Percentiles rank a stretch among this genome's conserved stretches.
Evolutionary conservation across 2,888 invertebrate species (phyloP).

Genomic region (Ethmia dodecea): DNA sequence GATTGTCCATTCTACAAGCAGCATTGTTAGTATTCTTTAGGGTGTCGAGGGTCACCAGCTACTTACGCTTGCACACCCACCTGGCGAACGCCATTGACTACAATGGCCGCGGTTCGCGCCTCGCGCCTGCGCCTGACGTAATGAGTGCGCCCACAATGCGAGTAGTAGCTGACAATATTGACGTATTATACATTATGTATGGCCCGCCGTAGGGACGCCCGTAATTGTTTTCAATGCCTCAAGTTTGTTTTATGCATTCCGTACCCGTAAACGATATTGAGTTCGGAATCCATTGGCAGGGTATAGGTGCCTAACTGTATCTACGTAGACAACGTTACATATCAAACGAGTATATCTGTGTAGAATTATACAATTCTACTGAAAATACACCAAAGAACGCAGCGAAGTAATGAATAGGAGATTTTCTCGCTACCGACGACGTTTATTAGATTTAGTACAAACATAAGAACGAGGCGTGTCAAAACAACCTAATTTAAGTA

Average conservation of each 20-base stretch:
- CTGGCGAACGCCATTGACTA: conserved; percentile 66
- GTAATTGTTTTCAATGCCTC: conserved; percentile 46
- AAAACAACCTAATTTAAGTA: conserved; percentile 78
- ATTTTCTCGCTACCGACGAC: conserved; percentile 56
- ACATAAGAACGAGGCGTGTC: conserved; percentile 76
- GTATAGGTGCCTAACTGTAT: too few relatives aligned
- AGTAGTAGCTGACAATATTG: conserved; percentile 65
- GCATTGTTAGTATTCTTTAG: too few relatives aligned
- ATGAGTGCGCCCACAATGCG: conserved; percentile 56
- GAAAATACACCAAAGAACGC: conserved; percentile 23
- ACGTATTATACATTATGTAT: conserved; percentile 60
- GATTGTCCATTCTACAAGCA: too few relatives aligned
- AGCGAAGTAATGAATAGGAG: conserved; percentile 56
- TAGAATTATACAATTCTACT: too few relatives aligned
- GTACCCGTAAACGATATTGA: conserved; percentile 28
- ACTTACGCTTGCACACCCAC: conserved; percentile 72
- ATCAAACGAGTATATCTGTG: too few relatives aligned
- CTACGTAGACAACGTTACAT: too few relatives aligned
- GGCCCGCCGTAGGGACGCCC: conserved; percentile 33
- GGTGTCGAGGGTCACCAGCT: conserved; percentile 54
- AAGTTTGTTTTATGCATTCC: conserved; percentile 34
- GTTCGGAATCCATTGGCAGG: conserved; percentile 7
- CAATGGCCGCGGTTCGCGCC: conserved; percentile 54
- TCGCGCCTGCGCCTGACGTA: conserved; percentile 50
- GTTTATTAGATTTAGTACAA: conserved; percentile 76